Evolutionary conservation across 2,113 vertebrate species (phyloP), one percentile per base, ranked within the genome.

Genomic region (Nannobrachium achirus): DNA sequence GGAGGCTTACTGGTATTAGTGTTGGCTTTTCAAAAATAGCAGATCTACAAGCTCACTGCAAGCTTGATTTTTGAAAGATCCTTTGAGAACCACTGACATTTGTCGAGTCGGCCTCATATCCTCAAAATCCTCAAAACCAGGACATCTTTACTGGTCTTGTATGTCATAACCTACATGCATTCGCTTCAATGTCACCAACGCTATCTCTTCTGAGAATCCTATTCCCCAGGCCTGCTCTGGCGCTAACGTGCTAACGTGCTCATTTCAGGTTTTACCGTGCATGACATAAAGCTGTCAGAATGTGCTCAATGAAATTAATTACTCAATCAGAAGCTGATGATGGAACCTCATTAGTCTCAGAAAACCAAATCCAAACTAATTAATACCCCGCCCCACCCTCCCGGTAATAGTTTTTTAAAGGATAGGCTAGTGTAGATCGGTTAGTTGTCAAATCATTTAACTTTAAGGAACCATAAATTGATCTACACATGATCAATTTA

Each of bases 221-320:
- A 48, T 59, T 70, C 18, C 7, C n/a, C 11, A 16, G 50, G 20
- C 41, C 16, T 61, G 44, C 3, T 14, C 58, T 19, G 50, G 46
- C 51, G 69, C 79, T 61, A 72, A 69, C 63, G 70, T 75, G 69
- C 49, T 33, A 65, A 85, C 63, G 70, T 75, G 69, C 49, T 33
- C 63, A 85, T 89, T 87, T 87, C 71, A 84, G 66, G 77, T 81
- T 80, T 86, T 79, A 73, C 79, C 39, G 75, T 73, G 80, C 82
- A 80, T 86, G 83, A 77, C 82, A 88, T 89, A 73, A 82, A 88
- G 76, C 83, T 90, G 88, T 88, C 84, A 88, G 58, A n/a, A 75
- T 65, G 56, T 59, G 57, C 56, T 78, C 64, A 55, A 66, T 66
- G 72, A 73, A 85, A 89, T 89, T 58, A 86, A 87, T 86, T 86